Conservation (phyloP, 2,113 vertebrate species). For the Holacanthus passer region DNA sequence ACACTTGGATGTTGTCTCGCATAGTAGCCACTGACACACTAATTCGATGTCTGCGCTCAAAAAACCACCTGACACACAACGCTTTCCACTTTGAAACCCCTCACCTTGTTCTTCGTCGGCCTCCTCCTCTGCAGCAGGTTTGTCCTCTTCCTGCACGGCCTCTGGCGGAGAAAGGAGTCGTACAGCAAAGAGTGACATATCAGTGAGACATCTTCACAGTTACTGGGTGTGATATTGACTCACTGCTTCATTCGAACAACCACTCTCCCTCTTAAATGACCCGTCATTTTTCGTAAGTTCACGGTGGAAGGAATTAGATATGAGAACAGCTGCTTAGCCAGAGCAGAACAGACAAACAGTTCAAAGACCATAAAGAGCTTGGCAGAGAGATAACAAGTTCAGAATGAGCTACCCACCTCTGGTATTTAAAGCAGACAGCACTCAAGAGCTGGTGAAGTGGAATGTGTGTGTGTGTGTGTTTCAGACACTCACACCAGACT, state of each 20-base stretch:
- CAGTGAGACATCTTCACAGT: background rate
- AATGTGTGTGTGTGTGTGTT: conserved; percentile 12
- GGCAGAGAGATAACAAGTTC: conserved; percentile 5
- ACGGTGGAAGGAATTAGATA: background rate
- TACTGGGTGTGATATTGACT: background rate
- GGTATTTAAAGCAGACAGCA: conserved; percentile 48
- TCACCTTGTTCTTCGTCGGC: conserved; percentile 54
- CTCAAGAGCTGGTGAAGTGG: conserved; percentile 16
- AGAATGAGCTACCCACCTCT: conserved; percentile 49
- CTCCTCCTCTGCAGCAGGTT: conserved; percentile 54
- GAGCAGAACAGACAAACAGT: background rate
- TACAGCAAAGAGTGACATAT: background rate
- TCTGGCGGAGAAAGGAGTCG: conserved; percentile 45
- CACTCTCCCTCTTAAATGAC: background rate
- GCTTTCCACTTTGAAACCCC: background rate
- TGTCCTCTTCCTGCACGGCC: conserved; percentile 42
- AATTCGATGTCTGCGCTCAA: background rate
- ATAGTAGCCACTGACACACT: background rate
- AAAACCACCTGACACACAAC: background rate
- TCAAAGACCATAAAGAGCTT: background rate
- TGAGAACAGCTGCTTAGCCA: background rate
- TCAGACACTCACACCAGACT: no score
- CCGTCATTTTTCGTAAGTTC: background rate
- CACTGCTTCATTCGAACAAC: background rate
- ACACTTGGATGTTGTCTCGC: no score